Base-by-base conservation (phyloP, 2,888 invertebrate genomes). In the Drosophila atroscutellata region DNA sequence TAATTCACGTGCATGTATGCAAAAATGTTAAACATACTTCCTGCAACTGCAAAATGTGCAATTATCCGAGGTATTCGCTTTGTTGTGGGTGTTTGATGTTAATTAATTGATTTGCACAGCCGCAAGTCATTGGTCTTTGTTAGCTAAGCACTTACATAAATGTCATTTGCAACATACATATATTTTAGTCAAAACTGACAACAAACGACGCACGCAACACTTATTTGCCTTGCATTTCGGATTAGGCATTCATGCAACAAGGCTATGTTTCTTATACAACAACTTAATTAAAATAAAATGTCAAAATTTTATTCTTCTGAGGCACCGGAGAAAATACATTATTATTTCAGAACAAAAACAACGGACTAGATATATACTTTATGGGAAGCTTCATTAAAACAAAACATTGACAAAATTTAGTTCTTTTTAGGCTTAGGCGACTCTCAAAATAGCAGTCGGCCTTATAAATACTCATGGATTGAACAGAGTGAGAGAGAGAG, bases 151-250 rank as follows among this genome's bases (percentile, higher is more conserved):
- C 45, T 72, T 65, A 66, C 34, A 69, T 66, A 65, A 83, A 84
- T 89, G 86, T 63, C 89, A 85, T 69, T 69, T 72, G 77, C 69
- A 78, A 78, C 85, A 89, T 89, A 78, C 85, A 89, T 89, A 81
- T 83, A 87, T 89, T 89, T 66, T 51, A 70, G 50, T 80, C 79
- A 75, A 59, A 77, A 11, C 61, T 81, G 82, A 78, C 81, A 77
- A 55, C 78, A 64, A 80, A 60, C 66, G 66, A 70, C 71, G 69
- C 64, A 72, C 61, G 70, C 71, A 73, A 67, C 77, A 55, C 49
- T 49, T n/a, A n/a, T 57, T 63, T 20, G 36, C 13, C 9, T 55
- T 63, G 54, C 54, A 50, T 4, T 4, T 37, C 18, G 36, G 68
- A 73, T 77, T 61, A 69, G 72, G 50, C 13, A 42, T 37, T 54